A percentile compares a stretch with the other conserved stretches of the same genome.
These are phyloP conservation scores for Arrhamphus sclerolepis DNA, from an alignment of 2,797 vertebrate genomes.

Conservation along the genomic window DNA sequence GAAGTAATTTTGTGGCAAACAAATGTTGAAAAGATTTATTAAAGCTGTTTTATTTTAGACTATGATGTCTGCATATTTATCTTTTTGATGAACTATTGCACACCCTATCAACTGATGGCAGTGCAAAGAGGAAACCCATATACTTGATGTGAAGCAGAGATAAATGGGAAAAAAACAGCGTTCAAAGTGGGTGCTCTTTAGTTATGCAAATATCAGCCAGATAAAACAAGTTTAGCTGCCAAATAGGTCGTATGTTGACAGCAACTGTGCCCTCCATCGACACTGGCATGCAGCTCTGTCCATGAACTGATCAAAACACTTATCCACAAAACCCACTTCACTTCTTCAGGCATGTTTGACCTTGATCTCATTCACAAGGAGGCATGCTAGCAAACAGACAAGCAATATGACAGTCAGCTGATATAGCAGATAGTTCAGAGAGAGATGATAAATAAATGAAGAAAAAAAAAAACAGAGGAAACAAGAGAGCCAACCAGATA, in stretches of 20 bases:
- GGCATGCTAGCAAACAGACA: conserved; percentile 56
- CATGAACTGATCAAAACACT: conserved; percentile 48
- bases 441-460: not conserved
- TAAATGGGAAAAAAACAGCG: conserved; percentile 9
- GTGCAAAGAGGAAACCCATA: conserved; percentile 19
- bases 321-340: conserved; percentile 42
- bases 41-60: conserved; percentile 8
- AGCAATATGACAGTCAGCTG: conserved; percentile 82
- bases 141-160: conserved; percentile 40
- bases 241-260: conserved; percentile 4
- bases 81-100: not conserved
- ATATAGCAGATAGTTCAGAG: conserved; percentile 65
- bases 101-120: conserved; percentile 21
- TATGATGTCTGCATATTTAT: not conserved
- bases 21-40: not conserved
- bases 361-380: conserved; percentile 45
- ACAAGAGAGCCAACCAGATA: conserved; percentile 39
- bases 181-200: conserved; percentile 24
- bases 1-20: not conserved
- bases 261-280: conserved; percentile 27
- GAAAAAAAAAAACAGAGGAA: conserved; percentile 5
- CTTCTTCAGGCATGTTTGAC: conserved; percentile 50
- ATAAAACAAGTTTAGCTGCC: conserved; percentile 36
- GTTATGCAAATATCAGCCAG: conserved; percentile 43
- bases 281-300: conserved; percentile 31